Evolutionary conservation across 1,140 invertebrate genomes (phyloP).

Genomic region (Xylocopa sonorina): DNA sequence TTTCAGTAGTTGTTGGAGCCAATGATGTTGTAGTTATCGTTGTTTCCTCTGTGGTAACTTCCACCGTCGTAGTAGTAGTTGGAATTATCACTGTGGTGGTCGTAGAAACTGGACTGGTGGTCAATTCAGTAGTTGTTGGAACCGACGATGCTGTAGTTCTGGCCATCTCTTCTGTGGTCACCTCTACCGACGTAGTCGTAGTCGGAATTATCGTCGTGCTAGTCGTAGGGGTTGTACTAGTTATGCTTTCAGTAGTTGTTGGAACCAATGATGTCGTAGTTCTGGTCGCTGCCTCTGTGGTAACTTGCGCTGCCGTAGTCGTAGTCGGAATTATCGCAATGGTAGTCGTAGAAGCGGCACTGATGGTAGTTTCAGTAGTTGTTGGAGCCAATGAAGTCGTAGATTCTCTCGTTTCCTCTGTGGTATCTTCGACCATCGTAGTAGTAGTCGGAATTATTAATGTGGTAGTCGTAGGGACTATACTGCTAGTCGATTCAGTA

Average conservation of each 20-base stretch:
- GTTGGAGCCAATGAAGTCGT: no score
- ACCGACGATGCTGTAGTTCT: rapidly evolving
- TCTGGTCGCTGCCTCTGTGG: no score
- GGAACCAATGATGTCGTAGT: background rate
- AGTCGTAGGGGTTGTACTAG: rapidly evolving
- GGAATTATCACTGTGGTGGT: background rate
- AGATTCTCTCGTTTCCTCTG: rapidly evolving
- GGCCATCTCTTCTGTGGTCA: no score
- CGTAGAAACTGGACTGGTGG: background rate
- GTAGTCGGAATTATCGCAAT: background rate
- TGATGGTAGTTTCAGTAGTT: rapidly evolving
- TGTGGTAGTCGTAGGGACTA: no score
- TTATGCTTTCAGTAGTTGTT: background rate
- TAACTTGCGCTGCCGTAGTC: background rate
- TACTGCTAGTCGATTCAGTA: no score
- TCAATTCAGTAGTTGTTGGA: rapidly evolving
- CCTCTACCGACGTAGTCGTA: no score
- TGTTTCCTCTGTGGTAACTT: background rate
- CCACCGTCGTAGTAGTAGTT: background rate
- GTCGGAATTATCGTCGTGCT: background rate
- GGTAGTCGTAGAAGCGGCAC: no score
- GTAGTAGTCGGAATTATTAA: no score
- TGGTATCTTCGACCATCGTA: background rate
- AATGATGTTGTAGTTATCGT: background rate
- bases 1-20: background rate